Evolutionary conservation across 1,140 invertebrate species (phyloP), one percentile per base, ranked within the genome.

Genomic region (Polypedilum pembai): DNA sequence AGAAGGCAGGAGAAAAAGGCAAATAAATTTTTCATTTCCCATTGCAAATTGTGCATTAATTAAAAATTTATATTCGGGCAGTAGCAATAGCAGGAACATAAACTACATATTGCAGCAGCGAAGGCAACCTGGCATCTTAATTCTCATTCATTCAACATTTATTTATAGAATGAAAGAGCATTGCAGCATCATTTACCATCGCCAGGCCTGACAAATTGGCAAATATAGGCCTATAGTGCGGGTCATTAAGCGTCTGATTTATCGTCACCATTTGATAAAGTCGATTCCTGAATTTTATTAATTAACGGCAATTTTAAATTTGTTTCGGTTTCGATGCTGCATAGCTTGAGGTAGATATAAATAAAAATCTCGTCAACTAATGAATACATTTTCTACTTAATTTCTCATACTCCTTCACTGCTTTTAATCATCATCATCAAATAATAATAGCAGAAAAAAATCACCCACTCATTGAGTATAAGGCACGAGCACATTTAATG

Each of bases 221-320:
- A 69, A 69, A 69, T 18, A 56, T 1, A 18, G 1, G 20, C 4
- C 65, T 20, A 21, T 20, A 69, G 65, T 69, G 65, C 17, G 65
- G 17, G 17, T 21, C 65, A 69, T 69, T 69, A 69, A 69, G 65
- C 65, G 18, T 18, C 17, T 69, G 65, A 69, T 69, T 69, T 69
- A 69, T 18, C 3, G 65, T 69, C 18, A 18, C 17, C 65, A 69
- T 69, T 69, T 69, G 17, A 20, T 17, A 66, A 69, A 69, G 45
- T 69, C 18, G 65, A 69, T 33, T 69, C 65, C 8, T 18, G 65
- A 12, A 15, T 69, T 69, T 69, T 69, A 69, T 69, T 69, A 69
- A 69, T 69, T 69, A 69, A 69, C 17, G 65, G 17, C 18, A 69
- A 69, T 69, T 69, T 69, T 3, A n/a, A n/a, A 69, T 18, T 18